Evolutionary conservation across 2,113 vertebrate genomes (phyloP).

Genomic region (Phalacrocorax brasilianus): DNA sequence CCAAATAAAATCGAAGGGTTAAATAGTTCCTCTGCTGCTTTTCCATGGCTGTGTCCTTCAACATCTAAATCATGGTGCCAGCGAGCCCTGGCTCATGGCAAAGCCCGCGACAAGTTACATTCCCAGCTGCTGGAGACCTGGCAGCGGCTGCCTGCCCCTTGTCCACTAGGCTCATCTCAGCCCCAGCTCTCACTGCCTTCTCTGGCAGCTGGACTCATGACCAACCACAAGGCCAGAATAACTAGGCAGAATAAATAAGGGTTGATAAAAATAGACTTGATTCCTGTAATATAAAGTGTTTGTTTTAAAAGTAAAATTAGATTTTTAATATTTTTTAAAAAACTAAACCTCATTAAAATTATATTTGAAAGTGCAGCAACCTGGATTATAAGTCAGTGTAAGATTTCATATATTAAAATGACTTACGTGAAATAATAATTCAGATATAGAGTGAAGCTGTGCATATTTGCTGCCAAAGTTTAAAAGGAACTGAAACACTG

Average conservation of each 20-base stretch:
- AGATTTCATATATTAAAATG: neutral
- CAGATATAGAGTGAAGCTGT: neutral
- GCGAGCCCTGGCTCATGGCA: neutral
- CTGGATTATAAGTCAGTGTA: neutral
- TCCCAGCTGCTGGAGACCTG: neutral
- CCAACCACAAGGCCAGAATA: neutral
- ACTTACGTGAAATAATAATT: conserved; percentile 5
- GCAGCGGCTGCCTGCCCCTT: neutral
- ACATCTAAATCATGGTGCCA: neutral
- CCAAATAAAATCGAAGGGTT: neutral
- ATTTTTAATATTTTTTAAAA: neutral
- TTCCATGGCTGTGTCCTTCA: neutral
- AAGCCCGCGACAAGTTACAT: rapidly evolving
- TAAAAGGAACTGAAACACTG: conserved; percentile 19
- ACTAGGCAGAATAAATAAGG: neutral
- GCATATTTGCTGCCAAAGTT: conserved; percentile 11
- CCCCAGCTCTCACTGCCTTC: neutral
- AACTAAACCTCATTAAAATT: neutral
- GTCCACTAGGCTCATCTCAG: neutral
- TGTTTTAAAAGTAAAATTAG: neutral
- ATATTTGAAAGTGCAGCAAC: neutral
- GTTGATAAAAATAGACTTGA: neutral
- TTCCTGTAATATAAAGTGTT: neutral
- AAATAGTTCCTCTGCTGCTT: neutral
- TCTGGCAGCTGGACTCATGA: neutral